Conservation (phyloP, 2,797 vertebrate genomes). For the Chrosomus eos region DNA sequence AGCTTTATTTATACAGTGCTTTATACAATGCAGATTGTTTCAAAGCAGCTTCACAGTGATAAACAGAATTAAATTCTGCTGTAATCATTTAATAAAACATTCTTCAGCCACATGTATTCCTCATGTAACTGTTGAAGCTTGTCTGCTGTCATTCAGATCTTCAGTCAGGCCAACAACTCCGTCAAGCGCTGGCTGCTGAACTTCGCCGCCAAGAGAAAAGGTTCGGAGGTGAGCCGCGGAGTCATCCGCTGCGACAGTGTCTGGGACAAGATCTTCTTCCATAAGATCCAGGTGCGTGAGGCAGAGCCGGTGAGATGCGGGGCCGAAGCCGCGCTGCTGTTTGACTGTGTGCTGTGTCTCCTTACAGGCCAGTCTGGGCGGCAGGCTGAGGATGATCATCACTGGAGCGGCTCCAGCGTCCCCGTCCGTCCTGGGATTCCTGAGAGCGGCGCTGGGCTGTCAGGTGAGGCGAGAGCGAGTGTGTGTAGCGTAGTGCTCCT, state of each 20-base stretch:
- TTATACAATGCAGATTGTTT: not conserved
- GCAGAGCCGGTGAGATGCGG: not conserved
- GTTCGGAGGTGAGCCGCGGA: slow-evolving; percentile 88
- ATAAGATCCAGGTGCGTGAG: slow-evolving; percentile 88
- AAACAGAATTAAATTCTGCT: not conserved
- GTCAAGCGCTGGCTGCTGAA: slow-evolving; percentile 94
- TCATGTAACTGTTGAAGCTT: not conserved
- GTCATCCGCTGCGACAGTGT: slow-evolving; percentile 92
- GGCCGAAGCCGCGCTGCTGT: not conserved
- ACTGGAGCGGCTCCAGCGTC: slow-evolving; percentile 95
- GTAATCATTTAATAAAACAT: not conserved
- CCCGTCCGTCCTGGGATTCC: slow-evolving; percentile 90
- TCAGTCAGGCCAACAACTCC: slow-evolving; percentile 92
- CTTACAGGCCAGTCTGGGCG: slow-evolving; percentile 89
- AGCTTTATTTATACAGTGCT: not conserved
- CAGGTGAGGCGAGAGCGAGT: slow-evolving; percentile 78
- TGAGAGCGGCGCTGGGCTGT: slow-evolving; percentile 93
- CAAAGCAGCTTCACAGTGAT: too few relatives aligned
- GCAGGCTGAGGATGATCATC: slow-evolving; percentile 93
- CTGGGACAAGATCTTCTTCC: slow-evolving; percentile 97
- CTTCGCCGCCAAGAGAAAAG: slow-evolving; percentile 92
- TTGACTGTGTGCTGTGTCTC: not conserved
- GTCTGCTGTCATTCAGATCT: slow-evolving; percentile 81
- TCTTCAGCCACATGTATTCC: not conserved
- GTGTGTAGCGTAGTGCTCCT: too few relatives aligned